A percentile compares a stretch with the other conserved stretches of the same genome.
phyloP scores from a whole-genome alignment of 1,140 invertebrate species.

The Trichomalopsis sarcophagae region DNA sequence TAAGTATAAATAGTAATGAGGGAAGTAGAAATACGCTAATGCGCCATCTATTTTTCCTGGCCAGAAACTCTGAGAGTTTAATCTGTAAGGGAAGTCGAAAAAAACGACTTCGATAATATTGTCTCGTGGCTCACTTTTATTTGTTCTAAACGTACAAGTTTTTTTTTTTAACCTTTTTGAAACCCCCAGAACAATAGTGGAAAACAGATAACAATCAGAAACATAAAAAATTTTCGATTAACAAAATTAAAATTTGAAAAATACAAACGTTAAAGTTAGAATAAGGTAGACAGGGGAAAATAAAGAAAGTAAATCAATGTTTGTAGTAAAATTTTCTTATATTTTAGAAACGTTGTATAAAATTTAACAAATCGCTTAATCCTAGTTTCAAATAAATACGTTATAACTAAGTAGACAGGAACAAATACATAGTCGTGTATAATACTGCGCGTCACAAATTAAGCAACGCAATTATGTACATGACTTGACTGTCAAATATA shows the following conservation, averaged over 20 bases:
- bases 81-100: too few species aligned
- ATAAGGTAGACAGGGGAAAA: not conserved
- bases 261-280: not conserved
- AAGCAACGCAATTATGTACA: slow-evolving; percentile 40
- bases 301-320: not conserved
- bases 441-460: slow-evolving; percentile 49
- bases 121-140: too few species aligned
- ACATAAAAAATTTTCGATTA: too few species aligned
- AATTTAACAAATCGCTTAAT: slow-evolving; percentile 48
- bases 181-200: too few species aligned
- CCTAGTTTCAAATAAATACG: slow-evolving; percentile 43
- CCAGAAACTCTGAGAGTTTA: too few species aligned
- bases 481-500: not conserved
- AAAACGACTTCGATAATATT: too few species aligned
- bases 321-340: slow-evolving; percentile 31
- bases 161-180: too few species aligned
- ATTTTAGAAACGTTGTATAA: slow-evolving; percentile 46
- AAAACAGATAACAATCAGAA: too few species aligned
- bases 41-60: too few species aligned
- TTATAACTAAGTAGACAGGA: slow-evolving; percentile 16
- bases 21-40: too few species aligned
- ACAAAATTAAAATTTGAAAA: not conserved
- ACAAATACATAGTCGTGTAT: slow-evolving; percentile 42
- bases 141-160: too few species aligned
- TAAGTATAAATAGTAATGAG: too few species aligned